Evolutionary conservation across 2,888 invertebrate species (phyloP).

Genomic region (Orchesella flavescens): DNA sequence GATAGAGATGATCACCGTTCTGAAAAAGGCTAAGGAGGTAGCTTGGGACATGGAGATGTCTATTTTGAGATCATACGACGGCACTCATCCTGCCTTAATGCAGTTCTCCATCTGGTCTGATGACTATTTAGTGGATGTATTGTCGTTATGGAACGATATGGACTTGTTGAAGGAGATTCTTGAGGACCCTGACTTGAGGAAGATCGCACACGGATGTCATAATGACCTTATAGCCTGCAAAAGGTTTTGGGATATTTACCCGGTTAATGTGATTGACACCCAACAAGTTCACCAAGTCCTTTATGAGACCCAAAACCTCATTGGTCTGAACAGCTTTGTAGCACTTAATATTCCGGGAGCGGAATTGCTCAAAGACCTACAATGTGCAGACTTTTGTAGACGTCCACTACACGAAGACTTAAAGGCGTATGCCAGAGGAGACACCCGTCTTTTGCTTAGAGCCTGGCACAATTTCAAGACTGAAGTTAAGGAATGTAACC

Average conservation of each 20-base stretch:
- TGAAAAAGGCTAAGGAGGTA: not conserved
- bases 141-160: not conserved
- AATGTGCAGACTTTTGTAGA: too few species aligned
- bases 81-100: not conserved
- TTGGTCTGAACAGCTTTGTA: not conserved
- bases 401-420: too few species aligned
- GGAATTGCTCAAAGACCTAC: too few species aligned
- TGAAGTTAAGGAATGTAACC: too few species aligned
- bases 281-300: not conserved
- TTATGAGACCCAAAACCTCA: not conserved
- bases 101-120: constrained; percentile 6
- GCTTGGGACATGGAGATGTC: constrained; percentile 13
- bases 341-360: too few species aligned
- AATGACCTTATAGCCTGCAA: not conserved
- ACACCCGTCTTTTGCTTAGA: too few species aligned
- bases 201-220: not conserved
- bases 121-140: constrained; percentile 4
- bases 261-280: not conserved
- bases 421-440: too few species aligned
- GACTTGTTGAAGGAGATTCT: not conserved
- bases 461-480: too few species aligned
- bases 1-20: not conserved
- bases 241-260: not conserved
- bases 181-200: not conserved
- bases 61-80: not conserved